These are phyloP conservation scores for Crotalus helleri DNA, from an alignment of 2,113 vertebrate species.

Conservation along the genomic window DNA sequence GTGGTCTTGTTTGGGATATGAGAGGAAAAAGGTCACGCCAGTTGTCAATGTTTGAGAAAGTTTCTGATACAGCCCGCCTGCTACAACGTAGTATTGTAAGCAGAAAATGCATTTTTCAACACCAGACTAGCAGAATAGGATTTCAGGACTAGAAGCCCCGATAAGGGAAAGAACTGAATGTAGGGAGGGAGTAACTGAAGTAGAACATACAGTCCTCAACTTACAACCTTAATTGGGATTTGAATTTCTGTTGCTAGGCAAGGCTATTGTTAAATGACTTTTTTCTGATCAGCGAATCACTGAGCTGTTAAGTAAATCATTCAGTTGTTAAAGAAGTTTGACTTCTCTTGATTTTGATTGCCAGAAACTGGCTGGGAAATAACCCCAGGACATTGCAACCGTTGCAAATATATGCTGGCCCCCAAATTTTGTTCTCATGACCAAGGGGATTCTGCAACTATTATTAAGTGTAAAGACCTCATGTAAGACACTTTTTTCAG, in stretches of 20 bases:
- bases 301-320: background rate
- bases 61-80: background rate
- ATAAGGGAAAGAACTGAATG: background rate
- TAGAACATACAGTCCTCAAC: background rate
- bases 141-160: background rate
- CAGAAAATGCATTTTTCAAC: background rate
- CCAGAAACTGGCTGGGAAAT: background rate
- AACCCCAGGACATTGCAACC: too few species aligned
- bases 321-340: background rate
- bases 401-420: too few species aligned
- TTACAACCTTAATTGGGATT: background rate
- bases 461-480: too few species aligned
- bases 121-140: background rate
- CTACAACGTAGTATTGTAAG: background rate
- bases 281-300: background rate
- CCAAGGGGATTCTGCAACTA: too few species aligned
- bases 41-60: background rate
- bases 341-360: background rate
- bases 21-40: background rate
- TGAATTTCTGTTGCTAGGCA: background rate
- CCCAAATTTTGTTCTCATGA: too few species aligned
- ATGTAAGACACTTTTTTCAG: too few species aligned
- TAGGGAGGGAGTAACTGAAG: background rate
- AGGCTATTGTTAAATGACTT: background rate
- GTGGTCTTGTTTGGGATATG: background rate